These are phyloP conservation scores for Delia radicum DNA, from an alignment of 1,140 invertebrate genomes.

Conservation along the genomic window DNA sequence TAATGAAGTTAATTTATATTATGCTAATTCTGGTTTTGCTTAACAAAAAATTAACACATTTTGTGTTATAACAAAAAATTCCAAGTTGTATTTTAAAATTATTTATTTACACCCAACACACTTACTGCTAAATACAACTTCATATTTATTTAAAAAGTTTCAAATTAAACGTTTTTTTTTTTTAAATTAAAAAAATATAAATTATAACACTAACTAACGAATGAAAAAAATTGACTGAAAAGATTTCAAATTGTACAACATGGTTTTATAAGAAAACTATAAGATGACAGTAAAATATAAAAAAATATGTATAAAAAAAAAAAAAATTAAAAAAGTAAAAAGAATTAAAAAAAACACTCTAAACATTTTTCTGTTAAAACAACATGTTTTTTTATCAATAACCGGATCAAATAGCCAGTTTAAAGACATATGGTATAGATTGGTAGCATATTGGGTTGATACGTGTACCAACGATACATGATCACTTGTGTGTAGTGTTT, in stretches of 20 bases:
- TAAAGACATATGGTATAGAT: neutral
- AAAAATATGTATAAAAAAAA: neutral
- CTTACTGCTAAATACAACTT: neutral
- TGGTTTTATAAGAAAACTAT: neutral
- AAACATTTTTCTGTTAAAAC: neutral
- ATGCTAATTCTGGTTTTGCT: too few species aligned
- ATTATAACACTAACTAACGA: neutral
- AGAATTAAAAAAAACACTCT: neutral
- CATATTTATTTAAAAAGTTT: neutral
- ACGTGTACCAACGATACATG: neutral
- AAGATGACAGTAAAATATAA: neutral
- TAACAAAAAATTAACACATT: too few species aligned
- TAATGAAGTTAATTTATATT: too few species aligned
- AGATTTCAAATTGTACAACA: neutral
- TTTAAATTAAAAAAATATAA: neutral
- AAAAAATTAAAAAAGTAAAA: neutral
- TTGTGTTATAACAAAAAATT: too few species aligned
- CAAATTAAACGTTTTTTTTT: neutral
- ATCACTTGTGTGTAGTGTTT: neutral
- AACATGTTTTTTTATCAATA: neutral
- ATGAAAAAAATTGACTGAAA: neutral
- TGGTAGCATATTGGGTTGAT: neutral
- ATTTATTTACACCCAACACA: neutral
- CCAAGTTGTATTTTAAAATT: too few species aligned
- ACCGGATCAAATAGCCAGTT: neutral